phyloP scores from a whole-genome alignment of 2,888 invertebrate genomes.

The Vannuccia rotundouncinata region DNA sequence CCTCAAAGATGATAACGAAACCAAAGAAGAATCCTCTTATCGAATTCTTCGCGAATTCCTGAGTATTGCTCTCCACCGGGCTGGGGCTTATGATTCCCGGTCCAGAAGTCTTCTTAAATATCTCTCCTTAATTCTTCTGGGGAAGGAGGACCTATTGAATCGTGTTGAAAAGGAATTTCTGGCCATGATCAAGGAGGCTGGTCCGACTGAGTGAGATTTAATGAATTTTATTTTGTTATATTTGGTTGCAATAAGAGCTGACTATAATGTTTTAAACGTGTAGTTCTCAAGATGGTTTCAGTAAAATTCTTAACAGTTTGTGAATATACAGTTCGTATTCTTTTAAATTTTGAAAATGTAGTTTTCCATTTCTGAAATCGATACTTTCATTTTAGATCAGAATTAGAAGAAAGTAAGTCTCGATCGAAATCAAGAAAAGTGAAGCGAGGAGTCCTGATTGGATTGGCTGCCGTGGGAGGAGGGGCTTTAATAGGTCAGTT shows the following conservation, averaged over 20 bases:
- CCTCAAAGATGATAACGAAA: neutral
- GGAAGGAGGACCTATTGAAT: neutral
- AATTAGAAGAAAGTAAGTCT: neutral
- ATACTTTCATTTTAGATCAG: neutral
- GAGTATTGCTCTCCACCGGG: neutral
- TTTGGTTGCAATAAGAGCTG: too few species aligned
- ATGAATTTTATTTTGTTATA: too few species aligned
- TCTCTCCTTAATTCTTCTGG: neutral
- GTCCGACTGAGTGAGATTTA: neutral
- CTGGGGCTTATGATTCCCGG: neutral
- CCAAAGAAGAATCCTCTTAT: neutral
- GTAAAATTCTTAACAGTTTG: too few species aligned
- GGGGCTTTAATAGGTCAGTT: conserved; percentile 53
- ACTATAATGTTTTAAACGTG: too few species aligned
- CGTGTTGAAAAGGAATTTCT: neutral
- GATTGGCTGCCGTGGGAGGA: conserved; percentile 64
- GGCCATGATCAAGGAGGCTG: neutral
- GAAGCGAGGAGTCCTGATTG: conserved; percentile 63
- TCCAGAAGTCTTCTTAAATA: neutral
- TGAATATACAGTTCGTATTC: too few species aligned
- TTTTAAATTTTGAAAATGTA: too few species aligned
- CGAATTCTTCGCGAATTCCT: neutral
- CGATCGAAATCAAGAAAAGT: conserved; percentile 55
- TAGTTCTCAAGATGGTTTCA: too few species aligned
- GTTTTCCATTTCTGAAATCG: too few species aligned